Percentiles rank a stretch among this genome's conserved stretches.
These are phyloP conservation scores for Slavum lentiscoides DNA, from an alignment of 2,888 invertebrate species.

Conservation along the genomic window DNA sequence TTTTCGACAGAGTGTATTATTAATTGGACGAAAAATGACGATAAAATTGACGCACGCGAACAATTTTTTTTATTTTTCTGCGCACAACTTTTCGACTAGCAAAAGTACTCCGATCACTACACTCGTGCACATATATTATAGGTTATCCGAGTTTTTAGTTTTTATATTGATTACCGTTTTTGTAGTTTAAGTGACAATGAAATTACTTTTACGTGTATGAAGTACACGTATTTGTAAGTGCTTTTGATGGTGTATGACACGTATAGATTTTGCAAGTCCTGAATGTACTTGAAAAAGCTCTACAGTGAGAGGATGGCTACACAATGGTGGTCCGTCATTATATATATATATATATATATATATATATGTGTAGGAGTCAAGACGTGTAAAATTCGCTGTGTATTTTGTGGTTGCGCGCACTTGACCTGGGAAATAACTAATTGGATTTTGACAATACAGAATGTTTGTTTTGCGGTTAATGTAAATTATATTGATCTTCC, in stretches of 20 bases:
- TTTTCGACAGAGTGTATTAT: too few species aligned
- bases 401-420: not conserved
- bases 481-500: not conserved
- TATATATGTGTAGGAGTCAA: not conserved
- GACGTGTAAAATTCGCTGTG: not conserved
- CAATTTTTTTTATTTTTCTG: too few species aligned
- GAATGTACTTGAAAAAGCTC: not conserved
- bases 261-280: conserved; percentile 2
- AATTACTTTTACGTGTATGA: not conserved
- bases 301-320: not conserved
- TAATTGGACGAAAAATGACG: too few species aligned
- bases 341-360: too few species aligned
- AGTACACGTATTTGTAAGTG: not conserved
- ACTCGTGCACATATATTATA: too few species aligned
- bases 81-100: too few species aligned
- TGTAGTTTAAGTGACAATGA: not conserved
- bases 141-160: not conserved
- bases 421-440: conserved; percentile 3
- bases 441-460: conserved; percentile 8
- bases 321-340: conserved; percentile 22
- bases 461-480: not conserved
- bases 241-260: not conserved
- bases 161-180: not conserved
- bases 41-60: too few species aligned
- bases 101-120: too few species aligned